Evolutionary conservation across 2,888 invertebrate genomes (phyloP), one percentile per base, ranked within the genome.

Genomic region (Cactoblastis cactorum): DNA sequence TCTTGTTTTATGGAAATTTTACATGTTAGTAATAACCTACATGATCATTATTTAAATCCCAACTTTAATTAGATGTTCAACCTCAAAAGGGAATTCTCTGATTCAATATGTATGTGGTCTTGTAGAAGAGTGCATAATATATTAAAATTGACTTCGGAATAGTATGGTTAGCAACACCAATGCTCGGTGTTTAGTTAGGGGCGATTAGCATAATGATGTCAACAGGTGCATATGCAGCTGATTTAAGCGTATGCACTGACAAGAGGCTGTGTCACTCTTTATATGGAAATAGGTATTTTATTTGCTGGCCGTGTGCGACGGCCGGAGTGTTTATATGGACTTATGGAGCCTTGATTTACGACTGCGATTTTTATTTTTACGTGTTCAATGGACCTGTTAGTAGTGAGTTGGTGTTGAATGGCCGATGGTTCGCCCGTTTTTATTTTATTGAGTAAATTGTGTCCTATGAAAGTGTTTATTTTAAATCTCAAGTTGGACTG

Each of bases 201-300:
- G 5, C 24, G 43, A 58, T 89, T 87, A 84, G 84, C 87, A 88
- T 88, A 87, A 87, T 86, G 84, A 85, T 82, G 80, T 81, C 81
- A 72, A 86, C 86, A 85, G 86, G 86, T 87, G 84, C 80, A 75
- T 74, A 74, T 80, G 77, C 86, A 84, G 83, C 71, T 85, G 86
- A 87, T 87, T 87, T 87, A 86, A 80, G 82, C 80, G 65, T 76
- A 62, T 67, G 64, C 65, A 63, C 67, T 83, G 84, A 83, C 85
- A 86, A 81, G 80, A 61, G 72, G 69, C 70, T 63, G 71, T 62
- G 67, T 72, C 69, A 66, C 69, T 68, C 84, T 71, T n/a, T 84
- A 82, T 82, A 86, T 77, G 87, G 84, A 67, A 79, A 80, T 81
- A 81, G 55, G 62, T 55, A 80, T 82, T 84, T 85, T 86, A 82